A percentile compares a stretch with the other conserved stretches of the same genome.
These are phyloP conservation scores for Abrostola triplasia DNA, from an alignment of 2,888 invertebrate genomes.

Conservation along the genomic window DNA sequence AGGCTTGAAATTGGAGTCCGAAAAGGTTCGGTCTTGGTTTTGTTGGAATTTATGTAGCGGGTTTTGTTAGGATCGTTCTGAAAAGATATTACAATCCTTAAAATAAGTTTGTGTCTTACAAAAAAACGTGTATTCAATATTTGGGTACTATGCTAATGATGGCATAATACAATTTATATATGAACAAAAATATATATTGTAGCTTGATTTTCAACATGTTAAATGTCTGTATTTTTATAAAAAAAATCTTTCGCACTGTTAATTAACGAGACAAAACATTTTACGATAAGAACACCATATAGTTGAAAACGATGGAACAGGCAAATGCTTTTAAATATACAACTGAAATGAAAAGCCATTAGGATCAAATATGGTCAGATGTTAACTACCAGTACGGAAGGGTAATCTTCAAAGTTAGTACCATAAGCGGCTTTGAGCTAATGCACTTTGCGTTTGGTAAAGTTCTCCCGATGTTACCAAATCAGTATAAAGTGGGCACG, in stretches of 20 bases:
- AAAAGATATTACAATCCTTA: background rate
- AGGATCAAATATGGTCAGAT: slow-evolving; percentile 21
- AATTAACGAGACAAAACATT: too few species aligned
- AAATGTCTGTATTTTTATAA: too few species aligned
- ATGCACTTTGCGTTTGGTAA: slow-evolving; percentile 9
- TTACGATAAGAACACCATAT: too few species aligned
- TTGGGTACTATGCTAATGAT: background rate
- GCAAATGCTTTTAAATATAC: background rate
- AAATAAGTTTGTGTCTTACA: background rate
- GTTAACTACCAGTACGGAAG: slow-evolving; percentile 21
- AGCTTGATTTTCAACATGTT: too few species aligned
- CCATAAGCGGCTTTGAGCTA: slow-evolving; percentile 5
- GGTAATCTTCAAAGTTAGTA: slow-evolving; percentile 12
- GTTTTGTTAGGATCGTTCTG: background rate
- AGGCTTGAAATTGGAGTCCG: slow-evolving; percentile 18
- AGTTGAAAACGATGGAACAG: too few species aligned
- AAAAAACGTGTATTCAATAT: background rate
- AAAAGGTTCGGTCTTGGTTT: slow-evolving; percentile 7
- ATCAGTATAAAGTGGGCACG: slow-evolving; percentile 20
- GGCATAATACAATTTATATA: too few species aligned
- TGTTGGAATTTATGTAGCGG: background rate
- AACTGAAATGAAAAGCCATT: slow-evolving; percentile 10
- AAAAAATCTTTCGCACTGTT: too few species aligned
- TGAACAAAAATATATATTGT: too few species aligned
- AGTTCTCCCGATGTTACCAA: background rate